A percentile compares a stretch with the other conserved stretches of the same genome.
phyloP scores from a whole-genome alignment of 2,797 vertebrate species.

The Peromyscus eremicus region DNA sequence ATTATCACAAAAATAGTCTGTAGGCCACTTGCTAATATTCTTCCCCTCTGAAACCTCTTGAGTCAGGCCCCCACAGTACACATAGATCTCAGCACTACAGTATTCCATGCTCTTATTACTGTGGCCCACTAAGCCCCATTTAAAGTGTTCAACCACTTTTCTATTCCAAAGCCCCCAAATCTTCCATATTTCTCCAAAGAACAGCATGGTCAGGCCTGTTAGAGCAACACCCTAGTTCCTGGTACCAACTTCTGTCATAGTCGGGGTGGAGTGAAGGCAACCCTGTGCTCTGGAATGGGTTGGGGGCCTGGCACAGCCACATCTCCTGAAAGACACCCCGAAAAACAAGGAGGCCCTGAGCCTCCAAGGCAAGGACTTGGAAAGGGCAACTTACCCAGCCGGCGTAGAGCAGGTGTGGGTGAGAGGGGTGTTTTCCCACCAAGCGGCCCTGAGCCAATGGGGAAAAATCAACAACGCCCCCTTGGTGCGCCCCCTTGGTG shows the following conservation, averaged over 20 bases:
- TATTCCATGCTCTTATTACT: background rate
- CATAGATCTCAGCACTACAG: background rate
- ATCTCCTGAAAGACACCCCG: too few relatives aligned
- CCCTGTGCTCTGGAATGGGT: too few relatives aligned
- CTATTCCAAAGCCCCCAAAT: background rate
- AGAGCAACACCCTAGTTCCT: background rate
- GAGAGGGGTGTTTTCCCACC: too few relatives aligned
- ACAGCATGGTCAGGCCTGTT: background rate
- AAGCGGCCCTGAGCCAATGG: too few relatives aligned
- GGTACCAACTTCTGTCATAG: background rate
- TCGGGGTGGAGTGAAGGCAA: too few relatives aligned
- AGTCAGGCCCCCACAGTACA: background rate
- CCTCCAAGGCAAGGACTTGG: too few relatives aligned
- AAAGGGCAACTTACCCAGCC: too few relatives aligned
- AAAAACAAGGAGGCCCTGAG: too few relatives aligned
- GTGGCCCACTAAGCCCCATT: background rate
- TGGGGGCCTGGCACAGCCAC: too few relatives aligned
- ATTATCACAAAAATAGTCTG: background rate
- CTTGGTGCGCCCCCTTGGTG: too few relatives aligned
- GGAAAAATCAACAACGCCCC: too few relatives aligned
- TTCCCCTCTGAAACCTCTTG: background rate
- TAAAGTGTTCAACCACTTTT: background rate
- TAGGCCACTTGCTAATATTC: background rate
- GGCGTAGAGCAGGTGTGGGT: too few relatives aligned
- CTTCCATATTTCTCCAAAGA: background rate